phyloP scores from a whole-genome alignment of 1,140 invertebrate species.

The Dreissena rostriformis region DNA sequence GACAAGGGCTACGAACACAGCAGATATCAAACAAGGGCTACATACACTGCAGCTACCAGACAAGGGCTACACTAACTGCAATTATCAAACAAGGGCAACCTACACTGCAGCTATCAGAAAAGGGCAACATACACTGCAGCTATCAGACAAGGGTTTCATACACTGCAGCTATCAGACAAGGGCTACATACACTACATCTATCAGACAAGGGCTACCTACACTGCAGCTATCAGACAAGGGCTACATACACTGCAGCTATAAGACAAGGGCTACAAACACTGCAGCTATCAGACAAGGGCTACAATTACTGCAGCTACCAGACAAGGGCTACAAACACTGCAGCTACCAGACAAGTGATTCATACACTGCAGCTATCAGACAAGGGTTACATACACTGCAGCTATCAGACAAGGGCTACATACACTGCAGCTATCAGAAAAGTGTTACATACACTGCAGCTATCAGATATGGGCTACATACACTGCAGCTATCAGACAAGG shows the following conservation, averaged over 20 bases:
- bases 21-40: too few relatives aligned
- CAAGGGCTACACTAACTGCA: conserved; percentile 56
- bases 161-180: not conserved
- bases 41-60: not conserved
- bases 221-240: not conserved
- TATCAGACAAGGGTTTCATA: too few relatives aligned
- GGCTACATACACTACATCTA: conserved; percentile 88
- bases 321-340: too few relatives aligned
- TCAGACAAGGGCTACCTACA: too few relatives aligned
- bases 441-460: too few relatives aligned
- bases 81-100: too few relatives aligned
- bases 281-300: not conserved
- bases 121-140: conserved; percentile 86
- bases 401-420: conserved; percentile 67
- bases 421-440: conserved; percentile 86
- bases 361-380: conserved; percentile 87
- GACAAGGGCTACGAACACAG: conserved; percentile 84
- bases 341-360: conserved; percentile 36
- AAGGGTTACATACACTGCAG: too few relatives aligned
- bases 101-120: not conserved
- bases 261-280: too few relatives aligned
- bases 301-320: too few relatives aligned
- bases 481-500: conserved; percentile 82
- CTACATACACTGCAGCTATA: conserved; percentile 88
- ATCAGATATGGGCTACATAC: conserved; percentile 83